Conservation (phyloP, 1,140 invertebrate species). For the Ceratitis capitata region DNA sequence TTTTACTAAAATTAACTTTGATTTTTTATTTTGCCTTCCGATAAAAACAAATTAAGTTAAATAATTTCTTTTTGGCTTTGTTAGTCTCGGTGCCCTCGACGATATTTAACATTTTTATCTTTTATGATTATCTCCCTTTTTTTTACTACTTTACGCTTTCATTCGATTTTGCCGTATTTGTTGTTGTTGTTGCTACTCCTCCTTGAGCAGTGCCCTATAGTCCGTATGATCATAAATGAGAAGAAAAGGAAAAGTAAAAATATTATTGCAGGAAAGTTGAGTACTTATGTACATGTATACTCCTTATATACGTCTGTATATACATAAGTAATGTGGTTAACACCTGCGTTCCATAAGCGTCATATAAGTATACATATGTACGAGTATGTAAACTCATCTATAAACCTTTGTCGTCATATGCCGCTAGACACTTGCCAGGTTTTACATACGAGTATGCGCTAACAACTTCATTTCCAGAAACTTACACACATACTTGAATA, state of each 20-base stretch:
- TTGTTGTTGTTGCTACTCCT: background rate
- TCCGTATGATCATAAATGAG: background rate
- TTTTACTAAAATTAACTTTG: too few relatives aligned
- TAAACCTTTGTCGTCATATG: background rate
- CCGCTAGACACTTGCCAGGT: background rate
- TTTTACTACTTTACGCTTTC: background rate
- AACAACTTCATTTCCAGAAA: constrained; percentile 12
- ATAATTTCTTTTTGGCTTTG: background rate
- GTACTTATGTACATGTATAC: background rate
- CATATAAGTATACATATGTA: constrained; percentile 12
- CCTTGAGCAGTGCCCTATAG: background rate
- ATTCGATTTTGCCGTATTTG: background rate
- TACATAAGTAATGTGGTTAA: background rate
- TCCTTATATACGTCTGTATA: background rate
- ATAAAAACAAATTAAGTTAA: too few relatives aligned
- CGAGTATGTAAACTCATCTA: too few relatives aligned
- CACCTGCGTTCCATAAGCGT: background rate
- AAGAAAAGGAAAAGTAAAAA: background rate
- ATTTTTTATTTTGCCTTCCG: too few relatives aligned
- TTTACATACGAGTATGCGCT: background rate
- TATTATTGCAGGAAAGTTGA: background rate
- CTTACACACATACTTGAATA: background rate
- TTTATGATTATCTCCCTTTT: background rate
- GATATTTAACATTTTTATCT: background rate
- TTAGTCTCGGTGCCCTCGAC: background rate